These are phyloP conservation scores for Drosophila yooni DNA, from an alignment of 2,888 invertebrate genomes.

Conservation along the genomic window DNA sequence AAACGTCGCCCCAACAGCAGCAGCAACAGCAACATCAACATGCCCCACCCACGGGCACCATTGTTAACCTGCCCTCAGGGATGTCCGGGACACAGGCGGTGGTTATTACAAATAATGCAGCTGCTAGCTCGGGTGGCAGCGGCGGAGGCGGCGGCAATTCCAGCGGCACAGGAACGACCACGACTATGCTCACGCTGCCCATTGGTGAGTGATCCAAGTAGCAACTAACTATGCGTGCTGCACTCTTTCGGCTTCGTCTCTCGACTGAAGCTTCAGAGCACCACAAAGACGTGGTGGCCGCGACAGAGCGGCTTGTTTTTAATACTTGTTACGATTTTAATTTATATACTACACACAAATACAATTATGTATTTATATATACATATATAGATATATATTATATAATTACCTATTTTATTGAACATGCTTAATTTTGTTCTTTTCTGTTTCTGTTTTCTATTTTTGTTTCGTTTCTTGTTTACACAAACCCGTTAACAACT, in stretches of 20 bases:
- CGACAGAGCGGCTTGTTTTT: not conserved
- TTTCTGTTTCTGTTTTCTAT: conserved; percentile 72
- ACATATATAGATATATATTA: conserved; percentile 37
- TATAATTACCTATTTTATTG: conserved; percentile 60
- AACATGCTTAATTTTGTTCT: conserved; percentile 77
- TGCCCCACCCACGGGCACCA: conserved; percentile 83
- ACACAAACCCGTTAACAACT: conserved; percentile 68
- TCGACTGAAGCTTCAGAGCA: not conserved
- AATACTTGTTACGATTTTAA: conserved; percentile 13
- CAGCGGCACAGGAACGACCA: conserved; percentile 61
- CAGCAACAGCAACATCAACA: conserved; percentile 84
- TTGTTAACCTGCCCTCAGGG: conserved; percentile 85
- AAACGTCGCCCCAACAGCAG: conserved; percentile 76
- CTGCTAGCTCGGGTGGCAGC: conserved; percentile 30
- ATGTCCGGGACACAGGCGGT: conserved; percentile 84
- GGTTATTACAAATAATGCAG: conserved; percentile 82
- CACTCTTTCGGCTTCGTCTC: not conserved
- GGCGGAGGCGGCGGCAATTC: conserved; percentile 38
- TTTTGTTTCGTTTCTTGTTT: conserved; percentile 68
- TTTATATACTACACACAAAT: conserved; percentile 16
- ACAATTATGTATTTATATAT: conserved; percentile 17
- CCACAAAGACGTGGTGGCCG: not conserved
- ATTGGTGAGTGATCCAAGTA: conserved; percentile 86
- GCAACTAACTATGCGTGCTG: conserved; percentile 7
- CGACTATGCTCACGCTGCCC: conserved; percentile 87